These are phyloP conservation scores for Caenorhabditis sp. DNA, from an alignment of 2,888 invertebrate species.

Conservation along the genomic window DNA sequence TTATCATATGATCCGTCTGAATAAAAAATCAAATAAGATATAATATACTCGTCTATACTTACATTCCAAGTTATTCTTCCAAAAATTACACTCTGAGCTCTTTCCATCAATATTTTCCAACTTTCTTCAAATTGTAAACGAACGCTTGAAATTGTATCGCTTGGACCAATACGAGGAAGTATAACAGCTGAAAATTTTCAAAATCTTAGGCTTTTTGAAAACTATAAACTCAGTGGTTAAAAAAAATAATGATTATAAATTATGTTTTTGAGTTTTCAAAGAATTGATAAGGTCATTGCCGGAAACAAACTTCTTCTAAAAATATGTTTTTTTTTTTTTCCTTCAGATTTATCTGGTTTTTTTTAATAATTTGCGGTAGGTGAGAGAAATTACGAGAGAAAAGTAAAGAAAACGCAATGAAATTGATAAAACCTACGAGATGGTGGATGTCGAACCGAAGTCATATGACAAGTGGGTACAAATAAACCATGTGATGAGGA, in stretches of 20 bases:
- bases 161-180: background rate
- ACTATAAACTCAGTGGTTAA: too few species aligned
- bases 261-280: too few species aligned
- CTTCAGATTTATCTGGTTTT: too few species aligned
- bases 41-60: too few species aligned
- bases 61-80: constrained; percentile 35
- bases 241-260: too few species aligned
- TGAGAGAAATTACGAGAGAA: too few species aligned
- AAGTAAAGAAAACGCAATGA: too few species aligned
- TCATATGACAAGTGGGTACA: constrained; percentile 34
- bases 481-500: constrained; percentile 11
- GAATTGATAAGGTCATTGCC: too few species aligned
- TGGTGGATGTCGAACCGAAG: constrained; percentile 11
- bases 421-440: background rate
- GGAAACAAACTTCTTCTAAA: too few species aligned
- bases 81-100: constrained; percentile 30
- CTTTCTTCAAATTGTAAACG: constrained; percentile 3
- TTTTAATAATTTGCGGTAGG: too few species aligned
- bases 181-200: background rate
- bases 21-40: constrained; percentile 6
- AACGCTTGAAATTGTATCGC: background rate
- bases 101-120: constrained; percentile 5
- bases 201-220: too few species aligned
- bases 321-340: too few species aligned
- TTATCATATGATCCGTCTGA: constrained; percentile 40